Evolutionary conservation across 2,113 vertebrate species (phyloP), one percentile per base, ranked within the genome.

Genomic region (Macroglossus sobrinus): DNA sequence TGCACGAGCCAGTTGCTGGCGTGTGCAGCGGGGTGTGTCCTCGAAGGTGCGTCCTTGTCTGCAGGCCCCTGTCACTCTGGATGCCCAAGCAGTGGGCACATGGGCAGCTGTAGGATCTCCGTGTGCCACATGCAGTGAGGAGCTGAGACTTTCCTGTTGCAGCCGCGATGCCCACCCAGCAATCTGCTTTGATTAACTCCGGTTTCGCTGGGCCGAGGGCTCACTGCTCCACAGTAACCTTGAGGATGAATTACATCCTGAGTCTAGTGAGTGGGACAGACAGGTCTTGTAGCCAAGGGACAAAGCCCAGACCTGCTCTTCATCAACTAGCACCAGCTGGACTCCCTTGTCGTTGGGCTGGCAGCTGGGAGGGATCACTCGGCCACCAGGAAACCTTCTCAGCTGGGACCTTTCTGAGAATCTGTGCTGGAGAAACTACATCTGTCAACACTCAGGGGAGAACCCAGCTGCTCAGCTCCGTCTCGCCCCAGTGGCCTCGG

Each of bases 301-400:
- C 28, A 78, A 72, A 82, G 82, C 76, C 61, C 1, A 7, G 89
- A 63, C 57, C 81, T 96, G 96, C n/a, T 92, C 86, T 93, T 59
- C 1, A 1, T 93, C 82, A 89, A 50, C 79, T 57, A 19, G 45
- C 76, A 33, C 93, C 86, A 76, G 92, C 89, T 97, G 97, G 86
- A 50, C 53, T 19, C 61, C 35, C 86, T 96, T 38, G 38, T 69
- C 0, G 0, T n/a, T 1, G 10, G 50, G 21, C 40, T 53, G 50
- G 66, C 97, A 97, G 97, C 97, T 97, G 95, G 47, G 94, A 81
- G 35, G 33, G 45, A 91, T 97, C 97, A 81, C 59, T 85, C 12
- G 64, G 86, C 72, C 89, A 86, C 89, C 85, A 80, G 92, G 59
- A 96, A 74, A 47, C 8, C 74, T 95, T 69, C 78, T 66, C 96